These are phyloP conservation scores for Pseudochirops corinnae DNA, from an alignment of 2,797 vertebrate species.

Conservation along the genomic window DNA sequence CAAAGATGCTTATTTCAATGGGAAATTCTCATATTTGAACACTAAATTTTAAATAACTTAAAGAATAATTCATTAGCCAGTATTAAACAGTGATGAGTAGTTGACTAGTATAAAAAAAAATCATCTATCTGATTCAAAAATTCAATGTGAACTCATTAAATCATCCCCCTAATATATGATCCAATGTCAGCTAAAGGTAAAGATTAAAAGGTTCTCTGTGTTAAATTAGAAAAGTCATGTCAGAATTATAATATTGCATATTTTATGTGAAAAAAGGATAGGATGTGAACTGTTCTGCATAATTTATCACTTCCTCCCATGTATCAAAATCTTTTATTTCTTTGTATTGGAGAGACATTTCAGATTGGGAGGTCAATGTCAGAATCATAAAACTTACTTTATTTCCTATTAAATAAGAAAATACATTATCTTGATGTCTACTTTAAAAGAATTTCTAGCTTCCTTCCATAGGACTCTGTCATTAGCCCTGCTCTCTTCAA, in stretches of 20 bases:
- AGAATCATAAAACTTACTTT: background rate
- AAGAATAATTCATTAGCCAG: background rate
- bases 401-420: background rate
- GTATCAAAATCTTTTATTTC: conserved; percentile 65
- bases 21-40: background rate
- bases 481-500: background rate
- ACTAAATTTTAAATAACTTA: background rate
- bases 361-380: background rate
- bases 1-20: background rate
- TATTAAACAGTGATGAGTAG: background rate
- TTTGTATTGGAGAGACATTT: conserved; percentile 55
- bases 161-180: conserved; percentile 18
- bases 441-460: background rate
- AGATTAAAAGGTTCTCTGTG: conserved; percentile 56
- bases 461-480: background rate
- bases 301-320: conserved; percentile 62
- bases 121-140: background rate
- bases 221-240: conserved; percentile 56
- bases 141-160: conserved; percentile 21
- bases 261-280: conserved; percentile 62
- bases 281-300: conserved; percentile 36
- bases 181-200: conserved; percentile 5
- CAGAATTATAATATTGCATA: conserved; percentile 61
- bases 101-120: background rate
- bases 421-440: background rate